Evolutionary conservation across 2,113 vertebrate species (phyloP).

Genomic region (Micromys minutus): DNA sequence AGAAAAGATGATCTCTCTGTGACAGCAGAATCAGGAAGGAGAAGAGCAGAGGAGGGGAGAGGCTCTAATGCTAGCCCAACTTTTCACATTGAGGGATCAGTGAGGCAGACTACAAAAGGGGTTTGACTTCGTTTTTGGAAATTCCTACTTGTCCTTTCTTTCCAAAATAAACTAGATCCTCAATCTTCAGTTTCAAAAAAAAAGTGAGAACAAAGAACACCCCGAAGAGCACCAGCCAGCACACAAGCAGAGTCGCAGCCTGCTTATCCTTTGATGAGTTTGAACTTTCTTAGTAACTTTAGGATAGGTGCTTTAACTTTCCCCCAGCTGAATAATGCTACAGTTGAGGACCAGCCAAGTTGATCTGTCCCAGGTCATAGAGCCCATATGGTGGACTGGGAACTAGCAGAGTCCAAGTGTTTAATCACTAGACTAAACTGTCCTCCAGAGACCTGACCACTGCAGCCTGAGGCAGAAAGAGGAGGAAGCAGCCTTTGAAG

Average conservation of each 20-base stretch:
- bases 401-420: background rate
- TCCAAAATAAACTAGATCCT: background rate
- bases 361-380: background rate
- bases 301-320: background rate
- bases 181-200: background rate
- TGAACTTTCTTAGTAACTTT: background rate
- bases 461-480: background rate
- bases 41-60: background rate
- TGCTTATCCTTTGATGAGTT: background rate
- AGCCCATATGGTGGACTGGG: background rate
- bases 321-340: background rate
- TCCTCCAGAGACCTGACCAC: background rate
- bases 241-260: background rate
- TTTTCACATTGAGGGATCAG: background rate
- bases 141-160: background rate
- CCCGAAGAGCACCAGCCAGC: background rate
- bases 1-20: background rate
- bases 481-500: background rate
- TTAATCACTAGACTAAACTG: slow-evolving; percentile 10
- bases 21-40: background rate
- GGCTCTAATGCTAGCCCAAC: background rate
- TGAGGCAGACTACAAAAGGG: background rate
- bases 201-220: background rate
- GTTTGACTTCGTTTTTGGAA: background rate
- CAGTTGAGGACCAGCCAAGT: background rate